Evolutionary conservation across 2,113 vertebrate species (phyloP).

Genomic region (Bettongia penicillata): DNA sequence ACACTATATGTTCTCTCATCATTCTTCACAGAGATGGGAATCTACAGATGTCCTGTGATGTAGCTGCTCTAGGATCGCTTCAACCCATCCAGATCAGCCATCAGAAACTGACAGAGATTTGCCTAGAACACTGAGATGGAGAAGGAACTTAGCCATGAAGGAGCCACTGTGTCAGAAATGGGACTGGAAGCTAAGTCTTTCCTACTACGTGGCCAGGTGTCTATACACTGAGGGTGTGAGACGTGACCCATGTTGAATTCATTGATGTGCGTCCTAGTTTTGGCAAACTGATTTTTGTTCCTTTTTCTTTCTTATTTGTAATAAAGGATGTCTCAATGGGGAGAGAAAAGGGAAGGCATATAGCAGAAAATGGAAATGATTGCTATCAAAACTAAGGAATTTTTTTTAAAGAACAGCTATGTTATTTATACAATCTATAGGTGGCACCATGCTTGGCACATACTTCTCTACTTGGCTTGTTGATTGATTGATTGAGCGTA

Average conservation of each 20-base stretch:
- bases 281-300: neutral
- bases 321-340: neutral
- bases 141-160: neutral
- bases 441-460: neutral
- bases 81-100: neutral
- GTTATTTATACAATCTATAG: neutral
- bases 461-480: neutral
- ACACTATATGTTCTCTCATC: neutral
- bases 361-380: neutral
- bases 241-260: neutral
- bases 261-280: too few species aligned
- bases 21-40: neutral
- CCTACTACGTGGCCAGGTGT: neutral
- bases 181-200: neutral
- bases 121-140: neutral
- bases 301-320: neutral
- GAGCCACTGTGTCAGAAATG: neutral
- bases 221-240: neutral
- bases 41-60: neutral
- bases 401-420: too few species aligned
- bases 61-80: neutral
- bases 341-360: neutral
- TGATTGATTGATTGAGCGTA: neutral
- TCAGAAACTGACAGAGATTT: neutral
- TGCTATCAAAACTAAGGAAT: neutral